Evolutionary conservation across 1,140 invertebrate genomes (phyloP), one percentile per base, ranked within the genome.

Genomic region (Megathymus violae): DNA sequence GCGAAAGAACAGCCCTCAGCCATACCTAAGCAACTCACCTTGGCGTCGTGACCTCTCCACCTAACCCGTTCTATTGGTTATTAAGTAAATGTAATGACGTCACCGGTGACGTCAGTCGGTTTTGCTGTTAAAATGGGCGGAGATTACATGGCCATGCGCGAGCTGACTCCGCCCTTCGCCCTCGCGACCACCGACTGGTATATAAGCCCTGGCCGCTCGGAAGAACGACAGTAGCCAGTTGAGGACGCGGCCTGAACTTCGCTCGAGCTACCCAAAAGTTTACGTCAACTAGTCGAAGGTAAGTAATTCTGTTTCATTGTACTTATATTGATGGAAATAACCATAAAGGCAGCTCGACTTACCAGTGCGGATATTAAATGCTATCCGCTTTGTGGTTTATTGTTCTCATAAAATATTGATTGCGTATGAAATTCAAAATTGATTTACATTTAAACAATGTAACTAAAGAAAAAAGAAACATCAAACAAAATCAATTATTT

Each of bases 121-220:
- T 67, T 74, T 76, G 62, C 64, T 74, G 41, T 70, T 51, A 75
- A 79, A 79, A 74, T 44, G 54, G 80, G 80, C 19, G 80, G 78
- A 44, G 73, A 59, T 17, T 60, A 22, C n/a, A 16, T 51, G 43
- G 59, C 6, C 76, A 72, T 80, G 80, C 74, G 74, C 72, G 54
- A 9, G 14, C 4, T 48, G 40, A 71, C 74, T 46, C 80, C 80
- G 67, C 80, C 80, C 50, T 48, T 62, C 47, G 34, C 70, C 71
- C 77, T 71, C 59, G 40, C 46, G 22, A 51, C 52, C 38, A 34
- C 61, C 62, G 65, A 51, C 40, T 14, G 19, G 69, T 83, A 83
- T 83, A 80, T 69, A 83, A 83, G 74, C 64, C 67, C 66, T 43
- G 44, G 46, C 31, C 43, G 66, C 38, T 47, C 43, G 10, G 31